Evolutionary conservation across 1,140 invertebrate genomes (phyloP).

Genomic region (Aphaenogaster floridana): DNA sequence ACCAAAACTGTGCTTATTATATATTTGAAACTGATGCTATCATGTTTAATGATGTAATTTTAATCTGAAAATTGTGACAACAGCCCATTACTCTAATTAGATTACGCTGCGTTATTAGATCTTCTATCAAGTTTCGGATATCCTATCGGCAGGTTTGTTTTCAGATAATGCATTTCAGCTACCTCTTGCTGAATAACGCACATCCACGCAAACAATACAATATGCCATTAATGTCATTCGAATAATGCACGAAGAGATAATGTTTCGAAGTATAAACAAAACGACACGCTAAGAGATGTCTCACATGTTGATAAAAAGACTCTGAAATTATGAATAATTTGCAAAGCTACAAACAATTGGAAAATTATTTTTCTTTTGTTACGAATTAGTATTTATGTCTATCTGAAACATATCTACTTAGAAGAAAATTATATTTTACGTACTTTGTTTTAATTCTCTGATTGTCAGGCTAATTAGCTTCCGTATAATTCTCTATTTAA

Average conservation of each 20-base stretch:
- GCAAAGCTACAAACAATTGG: not conserved
- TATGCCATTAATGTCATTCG: constrained; percentile 34
- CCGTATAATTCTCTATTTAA: not conserved
- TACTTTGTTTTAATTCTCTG: not conserved
- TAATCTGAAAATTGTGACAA: not conserved
- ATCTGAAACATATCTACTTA: not conserved
- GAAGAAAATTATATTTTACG: constrained; percentile 23
- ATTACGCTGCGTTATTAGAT: constrained; percentile 34
- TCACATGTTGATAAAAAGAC: not conserved
- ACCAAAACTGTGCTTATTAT: not conserved
- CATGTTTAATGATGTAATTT: not conserved
- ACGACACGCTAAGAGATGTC: not conserved
- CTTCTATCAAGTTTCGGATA: constrained; percentile 17
- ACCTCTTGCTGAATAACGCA: constrained; percentile 30
- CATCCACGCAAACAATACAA: constrained; percentile 9
- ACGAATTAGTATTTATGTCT: not conserved
- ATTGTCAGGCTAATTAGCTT: not conserved
- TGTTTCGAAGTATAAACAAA: constrained; percentile 24
- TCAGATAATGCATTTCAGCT: constrained; percentile 29
- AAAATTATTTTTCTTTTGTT: not conserved
- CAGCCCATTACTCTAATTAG: constrained; percentile 29
- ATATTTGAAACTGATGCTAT: not conserved
- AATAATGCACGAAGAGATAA: constrained; percentile 50
- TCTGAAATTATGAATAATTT: not conserved
- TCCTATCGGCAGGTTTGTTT: constrained; percentile 15